Percentiles rank a stretch among this genome's conserved stretches.
These are phyloP conservation scores for Chelon labrosus DNA, from an alignment of 2,797 vertebrate genomes.

Conservation along the genomic window DNA sequence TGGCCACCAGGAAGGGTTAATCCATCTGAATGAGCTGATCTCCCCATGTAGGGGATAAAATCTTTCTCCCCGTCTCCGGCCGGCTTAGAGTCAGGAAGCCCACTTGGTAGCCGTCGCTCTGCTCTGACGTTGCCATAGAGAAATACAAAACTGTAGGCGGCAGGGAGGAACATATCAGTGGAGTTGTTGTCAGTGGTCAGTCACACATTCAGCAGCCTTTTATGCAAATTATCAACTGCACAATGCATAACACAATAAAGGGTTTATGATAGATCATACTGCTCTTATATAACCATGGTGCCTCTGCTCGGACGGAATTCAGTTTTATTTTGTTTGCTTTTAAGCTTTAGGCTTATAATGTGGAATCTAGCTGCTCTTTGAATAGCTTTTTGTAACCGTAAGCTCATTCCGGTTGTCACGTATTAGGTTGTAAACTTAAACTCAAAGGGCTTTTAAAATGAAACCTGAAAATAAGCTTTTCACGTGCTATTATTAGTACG, in stretches of 20 bases:
- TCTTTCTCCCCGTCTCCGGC: conserved; percentile 51
- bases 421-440: conserved; percentile 33
- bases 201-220: conserved; percentile 44
- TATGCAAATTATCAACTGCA: conserved; percentile 42
- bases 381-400: conserved; percentile 39
- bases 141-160: conserved; percentile 53
- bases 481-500: not conserved
- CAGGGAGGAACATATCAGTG: conserved; percentile 34
- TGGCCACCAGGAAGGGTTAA: conserved; percentile 65
- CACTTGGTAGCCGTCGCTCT: conserved; percentile 21
- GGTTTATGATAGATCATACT: conserved; percentile 42
- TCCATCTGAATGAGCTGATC: conserved; percentile 69
- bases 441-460: conserved; percentile 16
- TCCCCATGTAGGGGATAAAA: conserved; percentile 58
- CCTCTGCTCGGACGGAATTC: conserved; percentile 21
- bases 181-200: conserved; percentile 48
- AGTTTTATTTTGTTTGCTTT: conserved; percentile 42
- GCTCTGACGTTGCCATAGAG: conserved; percentile 68
- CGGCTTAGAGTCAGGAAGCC: conserved; percentile 69
- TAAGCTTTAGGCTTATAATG: conserved; percentile 45
- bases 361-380: conserved; percentile 35
- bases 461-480: conserved; percentile 34
- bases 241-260: conserved; percentile 35
- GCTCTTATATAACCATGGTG: conserved; percentile 28
- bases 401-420: conserved; percentile 24